Base-by-base conservation (phyloP, 2,113 vertebrate species). In the Pangasianodon hypophthalmus region DNA sequence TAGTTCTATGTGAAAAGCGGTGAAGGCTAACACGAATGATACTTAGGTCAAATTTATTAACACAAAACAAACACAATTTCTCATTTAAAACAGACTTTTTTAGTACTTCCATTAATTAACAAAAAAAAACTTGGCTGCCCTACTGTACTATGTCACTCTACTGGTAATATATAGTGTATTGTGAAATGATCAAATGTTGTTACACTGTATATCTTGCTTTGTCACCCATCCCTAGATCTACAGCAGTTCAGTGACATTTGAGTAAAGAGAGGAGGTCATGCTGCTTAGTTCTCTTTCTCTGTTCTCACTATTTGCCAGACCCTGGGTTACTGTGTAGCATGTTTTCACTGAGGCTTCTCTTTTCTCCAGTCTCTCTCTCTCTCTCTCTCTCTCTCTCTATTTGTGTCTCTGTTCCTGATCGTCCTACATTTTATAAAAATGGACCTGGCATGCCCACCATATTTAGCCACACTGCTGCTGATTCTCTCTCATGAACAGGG, bases 351-450 rank as follows among this genome's bases (percentile, higher is more conserved):
- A 16, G 18, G 50, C 7, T 54, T 37, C 50, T 82, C 8, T 32
- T 56, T 37, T 82, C 85, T 73, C 32, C 9, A 13, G 7, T 56
- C 85, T 87, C 77, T 58, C 84, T 32, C 7, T 71, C 75, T 71
- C 3, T 71, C 73, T 81, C 58, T 86, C 21, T 56, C 77, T 52
- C 69, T 81, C 44, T 77, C 73, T 88, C 48, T 48, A 16, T 60
- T 41, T 62, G 44, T 46, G 62, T 46, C 79, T 91, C 85, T 91
- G 81, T 90, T 71, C 91, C 92, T 86, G 85, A 91, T 88, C 92
- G 94, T 92, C 94, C 94, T 94, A 95, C 93, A 95, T 95, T 84
- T 86, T 90, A 92, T 89, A 87, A 89, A 94, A 94, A 93, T 92
- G 91, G 92, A 93, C 94, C 77, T 91, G 90, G 91, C 89, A 89